Conservation (phyloP, 2,888 invertebrate species). For the Acanthacorydalis orientalis region DNA sequence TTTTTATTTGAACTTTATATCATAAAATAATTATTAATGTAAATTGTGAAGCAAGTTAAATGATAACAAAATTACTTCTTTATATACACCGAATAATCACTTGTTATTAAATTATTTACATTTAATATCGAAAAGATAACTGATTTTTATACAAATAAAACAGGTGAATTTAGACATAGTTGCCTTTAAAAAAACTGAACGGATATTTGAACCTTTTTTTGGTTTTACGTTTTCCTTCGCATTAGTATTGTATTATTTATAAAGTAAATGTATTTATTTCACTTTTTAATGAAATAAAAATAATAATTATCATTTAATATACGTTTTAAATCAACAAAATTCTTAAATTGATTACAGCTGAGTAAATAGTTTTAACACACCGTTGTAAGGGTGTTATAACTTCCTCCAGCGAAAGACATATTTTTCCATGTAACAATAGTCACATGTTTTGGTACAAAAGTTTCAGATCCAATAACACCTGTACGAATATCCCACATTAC, state of each 20-base stretch:
- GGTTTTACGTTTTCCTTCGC: too few species aligned
- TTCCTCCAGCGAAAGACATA: constrained; percentile 82
- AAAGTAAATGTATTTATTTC: too few species aligned
- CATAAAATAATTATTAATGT: too few species aligned
- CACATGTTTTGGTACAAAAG: constrained; percentile 81
- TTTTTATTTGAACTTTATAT: too few species aligned
- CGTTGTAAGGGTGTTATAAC: constrained; percentile 55
- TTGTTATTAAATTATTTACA: too few species aligned
- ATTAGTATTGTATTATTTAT: too few species aligned
- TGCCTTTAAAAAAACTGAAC: neutral
- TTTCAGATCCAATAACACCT: constrained; percentile 80
- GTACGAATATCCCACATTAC: constrained; percentile 77
- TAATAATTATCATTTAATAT: constrained; percentile 3
- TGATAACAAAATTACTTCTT: too few species aligned
- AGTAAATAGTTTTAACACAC: constrained; percentile 25
- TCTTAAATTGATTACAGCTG: constrained; percentile 6
- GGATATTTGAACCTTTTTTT: too few species aligned
- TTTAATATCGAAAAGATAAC: too few species aligned
- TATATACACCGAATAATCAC: too few species aligned
- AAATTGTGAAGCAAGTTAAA: too few species aligned
- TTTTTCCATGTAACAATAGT: constrained; percentile 92
- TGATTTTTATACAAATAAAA: too few species aligned
- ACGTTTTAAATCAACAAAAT: neutral
- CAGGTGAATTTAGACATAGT: constrained; percentile 4
- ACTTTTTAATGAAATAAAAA: neutral